Conservation (phyloP, 2,797 vertebrate species). For the Eulemur mongoz region DNA sequence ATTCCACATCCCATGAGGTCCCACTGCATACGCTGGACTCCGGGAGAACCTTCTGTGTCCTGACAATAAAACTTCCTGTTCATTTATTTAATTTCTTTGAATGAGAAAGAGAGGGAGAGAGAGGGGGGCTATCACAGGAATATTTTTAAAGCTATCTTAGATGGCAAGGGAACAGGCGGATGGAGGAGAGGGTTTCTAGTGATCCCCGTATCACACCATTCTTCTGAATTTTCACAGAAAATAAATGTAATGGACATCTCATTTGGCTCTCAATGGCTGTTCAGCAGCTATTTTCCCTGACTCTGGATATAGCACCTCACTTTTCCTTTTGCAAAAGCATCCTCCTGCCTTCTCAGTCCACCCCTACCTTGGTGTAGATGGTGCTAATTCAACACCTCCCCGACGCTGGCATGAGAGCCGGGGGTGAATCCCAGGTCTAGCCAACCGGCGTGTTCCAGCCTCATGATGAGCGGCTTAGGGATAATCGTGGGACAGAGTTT, state of each 20-base stretch:
- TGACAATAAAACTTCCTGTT: background rate
- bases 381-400: background rate
- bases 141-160: background rate
- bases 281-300: background rate
- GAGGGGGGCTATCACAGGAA: background rate
- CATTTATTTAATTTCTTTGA: background rate
- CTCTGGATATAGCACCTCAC: background rate
- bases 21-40: background rate
- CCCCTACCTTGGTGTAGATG: background rate
- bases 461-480: background rate
- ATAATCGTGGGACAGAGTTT: background rate
- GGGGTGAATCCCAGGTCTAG: background rate
- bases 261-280: background rate
- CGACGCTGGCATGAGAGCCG: background rate
- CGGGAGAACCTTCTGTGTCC: background rate
- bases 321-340: background rate
- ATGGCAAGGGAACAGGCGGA: background rate
- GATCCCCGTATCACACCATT: background rate
- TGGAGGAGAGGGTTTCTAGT: background rate
- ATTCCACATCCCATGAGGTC: background rate
- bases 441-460: background rate
- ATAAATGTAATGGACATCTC: background rate
- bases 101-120: background rate
- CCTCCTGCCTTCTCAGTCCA: background rate
- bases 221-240: background rate